Evolutionary conservation across 2,797 vertebrate genomes (phyloP), one percentile per base, ranked within the genome.

Genomic region (Podarcis lilfordi): DNA sequence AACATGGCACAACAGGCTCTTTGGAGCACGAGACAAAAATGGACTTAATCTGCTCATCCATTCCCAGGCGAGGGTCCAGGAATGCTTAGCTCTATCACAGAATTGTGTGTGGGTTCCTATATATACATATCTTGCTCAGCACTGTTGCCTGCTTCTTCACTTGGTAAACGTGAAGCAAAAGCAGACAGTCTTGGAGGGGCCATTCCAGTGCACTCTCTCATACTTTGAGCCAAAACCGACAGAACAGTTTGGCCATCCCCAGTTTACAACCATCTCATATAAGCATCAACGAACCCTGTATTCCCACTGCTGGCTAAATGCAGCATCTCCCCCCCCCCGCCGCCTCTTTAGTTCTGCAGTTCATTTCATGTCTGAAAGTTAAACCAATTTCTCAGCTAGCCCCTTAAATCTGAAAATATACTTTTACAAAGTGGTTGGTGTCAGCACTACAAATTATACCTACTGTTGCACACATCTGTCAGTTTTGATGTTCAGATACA

Each of bases 381-480:
- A 19, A 23, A 23, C 61, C 61, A 23, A 64, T 64, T 64, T 64
- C 61, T 64, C 21, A 19, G 61, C 61, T 64, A 23, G 61, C 2
- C 61, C 8, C 17, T 64, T 37, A 88, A 64, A 78, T 88, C 40
- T 71, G 66, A 61, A 69, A 86, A 71, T 23, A 84, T 69, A 69
- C n/a, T 61, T 40, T 79, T 84, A 40, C 71, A 45, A 85, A 50
- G 32, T 27, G 19, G 75, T 15, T 71, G 15, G 15, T 10, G n/a
- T 5, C 11, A 79, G 8, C 74, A 40, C 0, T 59, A 74, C 86
- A 92, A 10, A 45, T 82, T 72, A 77, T 19, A 88, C 96, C 88
- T 86, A 97, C 97, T 96, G 96, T 90, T 91, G 94, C 64, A 99
- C 98, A 83, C 99, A 99, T 92, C 89, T 97, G 81, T 97, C 97